A percentile compares a stretch with the other conserved stretches of the same genome.
phyloP scores from a whole-genome alignment of 2,113 vertebrate genomes.

The Zosterops hypoxanthus region DNA sequence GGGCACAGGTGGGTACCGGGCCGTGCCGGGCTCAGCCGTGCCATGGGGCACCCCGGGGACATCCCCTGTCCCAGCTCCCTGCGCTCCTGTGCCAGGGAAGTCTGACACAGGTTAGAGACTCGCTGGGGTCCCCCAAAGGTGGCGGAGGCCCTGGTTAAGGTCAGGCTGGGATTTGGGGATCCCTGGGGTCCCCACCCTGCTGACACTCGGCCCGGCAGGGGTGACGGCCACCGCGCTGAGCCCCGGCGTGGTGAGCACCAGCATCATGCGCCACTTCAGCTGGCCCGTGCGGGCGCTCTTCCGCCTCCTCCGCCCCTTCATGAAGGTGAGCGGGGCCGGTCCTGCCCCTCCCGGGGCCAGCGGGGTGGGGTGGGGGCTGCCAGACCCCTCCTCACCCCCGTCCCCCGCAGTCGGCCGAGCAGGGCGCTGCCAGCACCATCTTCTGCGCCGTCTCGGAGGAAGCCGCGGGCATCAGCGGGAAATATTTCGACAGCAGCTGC shows the following conservation, averaged over 20 bases:
- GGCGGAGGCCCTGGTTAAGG: fast-evolving
- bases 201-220: not conserved
- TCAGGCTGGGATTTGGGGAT: not conserved
- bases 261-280: conserved; percentile 76
- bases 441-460: conserved; percentile 85
- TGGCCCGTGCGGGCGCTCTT: conserved; percentile 37
- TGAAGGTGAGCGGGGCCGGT: conserved; percentile 74
- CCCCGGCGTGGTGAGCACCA: conserved; percentile 82
- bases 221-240: conserved; percentile 82
- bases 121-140: fast-evolving
- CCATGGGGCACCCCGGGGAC: not conserved
- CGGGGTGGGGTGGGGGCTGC: fast-evolving
- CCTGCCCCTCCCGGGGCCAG: fast-evolving
- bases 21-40: fast-evolving
- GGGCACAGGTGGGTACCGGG: conserved; percentile 75
- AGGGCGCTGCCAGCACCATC: conserved; percentile 81
- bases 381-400: fast-evolving
- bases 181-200: fast-evolving
- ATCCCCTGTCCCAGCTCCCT: fast-evolving
- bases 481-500: conserved; percentile 85
- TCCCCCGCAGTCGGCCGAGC: conserved; percentile 65
- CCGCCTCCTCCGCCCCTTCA: conserved; percentile 73
- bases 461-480: conserved; percentile 79
- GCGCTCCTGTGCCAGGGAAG: fast-evolving
- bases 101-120: not conserved